Evolutionary conservation across 2,888 invertebrate species (phyloP).

Genomic region (Caenorhabditis zanzibari): DNA sequence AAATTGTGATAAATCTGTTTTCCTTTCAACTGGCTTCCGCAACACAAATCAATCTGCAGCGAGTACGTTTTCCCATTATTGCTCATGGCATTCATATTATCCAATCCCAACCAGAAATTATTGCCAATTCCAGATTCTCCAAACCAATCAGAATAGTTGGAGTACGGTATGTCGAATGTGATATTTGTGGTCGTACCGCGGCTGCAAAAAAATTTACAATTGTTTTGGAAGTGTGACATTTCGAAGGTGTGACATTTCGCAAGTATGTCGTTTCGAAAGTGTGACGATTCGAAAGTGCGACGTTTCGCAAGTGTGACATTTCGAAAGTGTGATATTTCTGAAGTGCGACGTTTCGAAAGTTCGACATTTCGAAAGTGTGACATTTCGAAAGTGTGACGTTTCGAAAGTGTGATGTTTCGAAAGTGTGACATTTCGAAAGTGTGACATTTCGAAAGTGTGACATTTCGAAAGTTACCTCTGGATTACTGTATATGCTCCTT

Average conservation of each 20-base stretch:
- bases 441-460: no score
- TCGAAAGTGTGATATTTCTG: no score
- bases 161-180: constrained; percentile 39
- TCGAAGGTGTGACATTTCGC: no score
- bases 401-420: no score
- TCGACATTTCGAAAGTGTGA: no score
- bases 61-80: constrained; percentile 41
- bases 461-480: constrained; percentile 66
- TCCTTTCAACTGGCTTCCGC: constrained; percentile 28
- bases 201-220: constrained; percentile 12
- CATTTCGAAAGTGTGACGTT: no score
- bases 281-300: no score
- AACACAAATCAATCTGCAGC: constrained; percentile 68
- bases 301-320: no score
- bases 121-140: constrained; percentile 61
- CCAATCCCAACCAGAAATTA: constrained; percentile 73
- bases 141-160: constrained; percentile 50
- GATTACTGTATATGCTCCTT: constrained; percentile 59
- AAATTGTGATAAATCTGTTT: constrained; percentile 66
- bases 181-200: constrained; percentile 26
- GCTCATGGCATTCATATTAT: constrained; percentile 66
- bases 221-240: not conserved
- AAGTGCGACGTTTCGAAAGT: no score
- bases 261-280: no score
- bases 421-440: no score